Evolutionary conservation across 2,888 invertebrate species (phyloP).

Genomic region (Emesis furor): DNA sequence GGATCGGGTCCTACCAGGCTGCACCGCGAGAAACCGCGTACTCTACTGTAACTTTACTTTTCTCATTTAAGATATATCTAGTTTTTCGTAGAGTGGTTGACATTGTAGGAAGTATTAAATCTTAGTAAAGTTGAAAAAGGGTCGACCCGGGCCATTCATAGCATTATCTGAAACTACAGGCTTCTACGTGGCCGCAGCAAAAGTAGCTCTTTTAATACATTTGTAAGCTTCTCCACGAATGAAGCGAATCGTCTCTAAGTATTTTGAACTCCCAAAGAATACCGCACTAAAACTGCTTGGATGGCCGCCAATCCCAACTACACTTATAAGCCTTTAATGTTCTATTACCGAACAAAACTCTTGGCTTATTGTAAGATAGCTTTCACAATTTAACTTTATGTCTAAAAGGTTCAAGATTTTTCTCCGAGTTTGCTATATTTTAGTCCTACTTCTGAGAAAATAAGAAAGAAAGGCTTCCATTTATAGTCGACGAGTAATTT

Average conservation of each 20-base stretch:
- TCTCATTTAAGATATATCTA: no score
- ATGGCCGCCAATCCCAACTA: constrained; percentile 58
- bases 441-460: no score
- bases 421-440: constrained; percentile 1
- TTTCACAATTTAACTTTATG: constrained; percentile 27
- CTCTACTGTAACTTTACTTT: no score
- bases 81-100: background rate
- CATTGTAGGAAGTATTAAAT: background rate
- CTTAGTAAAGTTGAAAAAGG: background rate
- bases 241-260: constrained; percentile 34
- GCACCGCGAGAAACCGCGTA: no score
- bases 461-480: no score
- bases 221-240: constrained; percentile 16
- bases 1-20: no score
- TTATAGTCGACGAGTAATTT: no score
- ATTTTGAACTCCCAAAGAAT: constrained; percentile 56
- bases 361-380: constrained; percentile 23
- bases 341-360: constrained; percentile 54
- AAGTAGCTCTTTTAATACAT: constrained; percentile 13
- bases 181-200: background rate
- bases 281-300: constrained; percentile 59
- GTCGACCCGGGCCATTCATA: background rate
- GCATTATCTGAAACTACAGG: constrained; percentile 7
- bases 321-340: constrained; percentile 59
- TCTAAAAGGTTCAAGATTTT: constrained; percentile 4